Conservation (phyloP, 2,113 vertebrate genomes). For the Larimichthys polyactis region DNA sequence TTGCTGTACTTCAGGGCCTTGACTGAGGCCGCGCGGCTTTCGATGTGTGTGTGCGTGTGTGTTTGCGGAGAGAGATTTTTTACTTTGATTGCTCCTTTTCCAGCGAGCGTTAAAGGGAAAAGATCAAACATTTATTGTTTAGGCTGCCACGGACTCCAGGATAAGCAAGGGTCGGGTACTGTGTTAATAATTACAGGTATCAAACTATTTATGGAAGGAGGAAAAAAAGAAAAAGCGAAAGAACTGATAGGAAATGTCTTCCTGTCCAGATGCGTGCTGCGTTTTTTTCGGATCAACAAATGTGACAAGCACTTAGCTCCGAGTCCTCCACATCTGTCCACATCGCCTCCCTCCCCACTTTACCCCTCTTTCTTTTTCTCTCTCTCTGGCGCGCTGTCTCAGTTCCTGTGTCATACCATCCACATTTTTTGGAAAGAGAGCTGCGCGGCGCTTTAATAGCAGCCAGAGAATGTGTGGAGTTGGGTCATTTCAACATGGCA, state of each 20-base stretch:
- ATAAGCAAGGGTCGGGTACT: constrained; percentile 43
- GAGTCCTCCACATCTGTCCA: constrained; percentile 62
- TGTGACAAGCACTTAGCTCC: constrained; percentile 59
- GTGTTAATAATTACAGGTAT: constrained; percentile 74
- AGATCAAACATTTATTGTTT: constrained; percentile 62
- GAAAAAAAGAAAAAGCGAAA: not conserved
- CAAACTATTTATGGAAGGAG: constrained; percentile 17
- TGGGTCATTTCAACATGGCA: constrained; percentile 90
- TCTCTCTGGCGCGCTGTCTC: constrained; percentile 54
- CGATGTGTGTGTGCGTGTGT: constrained; percentile 9
- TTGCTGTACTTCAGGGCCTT: constrained; percentile 50
- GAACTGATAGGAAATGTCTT: constrained; percentile 19
- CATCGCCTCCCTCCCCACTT: not conserved
- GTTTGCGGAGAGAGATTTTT: constrained; percentile 46
- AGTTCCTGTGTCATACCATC: constrained; percentile 76
- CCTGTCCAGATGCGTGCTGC: constrained; percentile 63
- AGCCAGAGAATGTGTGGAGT: constrained; percentile 85
- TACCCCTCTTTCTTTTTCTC: constrained; percentile 30
- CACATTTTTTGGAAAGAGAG: constrained; percentile 66
- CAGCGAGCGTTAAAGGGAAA: constrained; percentile 50
- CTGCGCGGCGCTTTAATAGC: constrained; percentile 78
- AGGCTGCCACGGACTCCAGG: constrained; percentile 32
- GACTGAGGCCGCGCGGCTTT: constrained; percentile 21
- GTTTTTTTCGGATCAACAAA: constrained; percentile 60
- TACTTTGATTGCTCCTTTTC: constrained; percentile 64